Conservation (phyloP, 2,113 vertebrate species). For the Microcebus ravelobensis region DNA sequence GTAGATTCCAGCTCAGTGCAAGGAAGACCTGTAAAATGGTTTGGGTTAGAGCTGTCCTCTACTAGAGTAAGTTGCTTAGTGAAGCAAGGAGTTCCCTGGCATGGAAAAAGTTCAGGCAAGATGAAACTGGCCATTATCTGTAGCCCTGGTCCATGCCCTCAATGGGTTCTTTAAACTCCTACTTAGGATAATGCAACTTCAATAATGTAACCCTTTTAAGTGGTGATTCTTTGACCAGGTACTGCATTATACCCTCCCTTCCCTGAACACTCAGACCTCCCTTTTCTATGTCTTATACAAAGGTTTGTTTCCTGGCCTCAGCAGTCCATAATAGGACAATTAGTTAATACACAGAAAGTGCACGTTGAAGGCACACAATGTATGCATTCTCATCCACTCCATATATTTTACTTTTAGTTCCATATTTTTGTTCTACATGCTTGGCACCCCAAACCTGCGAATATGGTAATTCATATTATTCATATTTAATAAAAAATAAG, state of each 20-base stretch:
- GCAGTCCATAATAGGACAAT: neutral
- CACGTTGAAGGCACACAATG: fast-evolving
- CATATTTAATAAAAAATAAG: slow-evolving; percentile 24
- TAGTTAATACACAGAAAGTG: neutral
- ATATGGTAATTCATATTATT: slow-evolving; percentile 32
- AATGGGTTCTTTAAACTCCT: neutral
- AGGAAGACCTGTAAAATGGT: neutral
- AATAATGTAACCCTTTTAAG: neutral
- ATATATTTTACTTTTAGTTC: neutral
- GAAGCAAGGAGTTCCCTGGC: neutral
- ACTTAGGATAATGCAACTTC: neutral
- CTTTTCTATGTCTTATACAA: neutral
- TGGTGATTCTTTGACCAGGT: neutral
- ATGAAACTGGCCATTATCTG: neutral
- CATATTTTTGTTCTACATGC: slow-evolving; percentile 33
- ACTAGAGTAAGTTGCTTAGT: neutral
- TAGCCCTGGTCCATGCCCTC: fast-evolving
- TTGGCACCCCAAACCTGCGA: neutral
- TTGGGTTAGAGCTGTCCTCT: neutral
- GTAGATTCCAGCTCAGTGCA: neutral
- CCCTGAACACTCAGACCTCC: neutral
- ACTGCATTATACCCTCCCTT: neutral
- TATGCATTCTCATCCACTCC: neutral
- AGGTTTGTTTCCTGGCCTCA: neutral
- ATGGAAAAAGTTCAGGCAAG: neutral